Base-by-base conservation (phyloP, 1,140 invertebrate species). In the Bombus sibiricus region DNA sequence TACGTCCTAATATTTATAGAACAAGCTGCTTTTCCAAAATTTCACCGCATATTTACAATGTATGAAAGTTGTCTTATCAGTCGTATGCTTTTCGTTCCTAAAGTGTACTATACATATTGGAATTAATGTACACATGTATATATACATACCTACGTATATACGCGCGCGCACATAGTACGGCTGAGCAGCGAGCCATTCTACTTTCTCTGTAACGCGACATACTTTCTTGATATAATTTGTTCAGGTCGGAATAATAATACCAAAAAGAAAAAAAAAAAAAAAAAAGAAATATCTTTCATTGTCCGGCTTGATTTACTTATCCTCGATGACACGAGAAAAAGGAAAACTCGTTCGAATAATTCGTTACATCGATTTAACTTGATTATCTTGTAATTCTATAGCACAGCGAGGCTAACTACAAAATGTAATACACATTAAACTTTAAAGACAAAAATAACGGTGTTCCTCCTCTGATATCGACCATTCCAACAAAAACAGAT, bases 121-220 rank as follows among this genome's bases (percentile, higher is more conserved):
- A 59, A 15, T 81, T 64, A 75, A 34, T 10, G 39, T 25, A 57
- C 32, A 15, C n/a, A 32, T 0, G n/a, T 66, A 32, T 15, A 32
- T 18, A 5, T 66, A 32, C 15, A 3, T 34, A 66, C 5, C 62
- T 41, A 43, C 37, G 9, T 32, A 59, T 57, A 53, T 25, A 32
- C 5, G 37, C 28, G 68, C 34, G 47, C 32, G 43, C 28, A 39
- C 43, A 71, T 62, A 77, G 83, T 8, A 62, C 43, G 32, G n/a
- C 28, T 57, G 64, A 71, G 34, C 74, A 66, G 37, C 64, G 41
- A 80, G 34, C 47, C 68, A 85, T 72, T 85, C 83, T 80, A 85
- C 83, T 85, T 85, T 85, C 83, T 80, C 83, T 80, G 83, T 59
- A 71, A 72, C 68, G 43, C 83, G 83, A 85, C 83, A 85, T 64